Evolutionary conservation across 2,797 vertebrate genomes (phyloP).

Genomic region (Synanceia verrucosa): DNA sequence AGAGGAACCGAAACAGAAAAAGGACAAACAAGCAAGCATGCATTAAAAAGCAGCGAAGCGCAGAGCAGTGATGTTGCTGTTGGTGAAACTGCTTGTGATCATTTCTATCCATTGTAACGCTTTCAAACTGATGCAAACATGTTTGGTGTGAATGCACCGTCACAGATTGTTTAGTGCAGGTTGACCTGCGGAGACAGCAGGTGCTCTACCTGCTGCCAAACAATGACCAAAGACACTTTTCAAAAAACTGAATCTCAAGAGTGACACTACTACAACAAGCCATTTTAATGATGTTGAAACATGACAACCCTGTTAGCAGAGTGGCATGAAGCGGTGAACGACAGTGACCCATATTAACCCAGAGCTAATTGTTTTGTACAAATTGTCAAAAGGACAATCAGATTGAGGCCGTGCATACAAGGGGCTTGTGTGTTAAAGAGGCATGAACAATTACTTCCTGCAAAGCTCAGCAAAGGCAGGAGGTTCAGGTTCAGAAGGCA

Average conservation of each 20-base stretch:
- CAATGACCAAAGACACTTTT: neutral
- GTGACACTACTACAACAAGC: neutral
- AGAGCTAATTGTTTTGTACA: constrained; percentile 13
- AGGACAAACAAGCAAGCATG: constrained; percentile 20
- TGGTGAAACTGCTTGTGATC: neutral
- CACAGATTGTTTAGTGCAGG: neutral
- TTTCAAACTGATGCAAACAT: constrained; percentile 9
- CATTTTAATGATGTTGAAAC: neutral
- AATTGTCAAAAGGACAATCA: constrained; percentile 3
- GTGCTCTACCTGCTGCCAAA: neutral
- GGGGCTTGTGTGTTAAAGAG: neutral
- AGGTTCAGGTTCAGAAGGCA: constrained; percentile 10
- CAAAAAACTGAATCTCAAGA: neutral
- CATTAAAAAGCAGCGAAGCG: constrained; percentile 19
- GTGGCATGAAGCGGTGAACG: neutral
- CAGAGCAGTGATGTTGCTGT: neutral
- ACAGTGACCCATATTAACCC: constrained; percentile 9
- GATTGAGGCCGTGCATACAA: neutral
- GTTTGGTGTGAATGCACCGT: constrained; percentile 3
- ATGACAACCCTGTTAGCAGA: neutral
- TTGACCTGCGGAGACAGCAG: neutral
- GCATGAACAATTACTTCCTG: constrained; percentile 15
- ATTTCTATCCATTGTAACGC: constrained; percentile 19
- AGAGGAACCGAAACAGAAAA: constrained; percentile 16
- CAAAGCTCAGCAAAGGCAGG: neutral